Conservation (phyloP, 2,888 invertebrate genomes). For the Andrena marginata region DNA sequence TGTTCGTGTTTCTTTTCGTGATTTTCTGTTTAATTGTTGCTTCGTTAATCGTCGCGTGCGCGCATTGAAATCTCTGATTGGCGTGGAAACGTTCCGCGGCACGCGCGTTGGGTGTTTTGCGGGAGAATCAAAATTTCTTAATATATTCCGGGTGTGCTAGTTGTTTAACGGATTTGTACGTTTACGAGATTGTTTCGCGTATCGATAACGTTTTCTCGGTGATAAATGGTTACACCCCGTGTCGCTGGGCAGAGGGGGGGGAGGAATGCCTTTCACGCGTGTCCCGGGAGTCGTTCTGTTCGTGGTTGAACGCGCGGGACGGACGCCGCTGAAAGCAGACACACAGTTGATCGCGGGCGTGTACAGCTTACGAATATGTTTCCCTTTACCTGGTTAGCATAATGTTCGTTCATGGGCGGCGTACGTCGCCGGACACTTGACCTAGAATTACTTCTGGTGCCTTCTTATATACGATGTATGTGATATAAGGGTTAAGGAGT, state of each 20-base stretch:
- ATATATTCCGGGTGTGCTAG: slow-evolving; percentile 18
- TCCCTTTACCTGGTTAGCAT: slow-evolving; percentile 40
- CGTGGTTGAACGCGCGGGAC: slow-evolving; percentile 9
- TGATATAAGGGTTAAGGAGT: slow-evolving; percentile 76
- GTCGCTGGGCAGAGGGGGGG: background rate
- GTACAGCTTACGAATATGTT: slow-evolving; percentile 37
- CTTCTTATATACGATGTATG: slow-evolving; percentile 78
- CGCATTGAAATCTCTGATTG: background rate
- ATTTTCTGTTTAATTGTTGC: background rate
- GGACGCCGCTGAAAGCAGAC: slow-evolving; percentile 21
- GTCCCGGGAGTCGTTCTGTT: slow-evolving; percentile 17
- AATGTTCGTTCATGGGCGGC: slow-evolving; percentile 35
- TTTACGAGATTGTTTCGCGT: background rate
- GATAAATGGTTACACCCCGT: background rate
- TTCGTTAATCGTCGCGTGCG: background rate
- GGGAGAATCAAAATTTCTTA: slow-evolving; percentile 24
- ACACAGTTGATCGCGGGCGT: slow-evolving; percentile 20
- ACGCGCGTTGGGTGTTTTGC: background rate
- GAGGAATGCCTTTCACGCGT: background rate
- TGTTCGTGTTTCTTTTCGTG: background rate
- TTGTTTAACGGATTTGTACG: background rate
- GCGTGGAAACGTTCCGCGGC: background rate
- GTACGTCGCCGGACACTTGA: slow-evolving; percentile 49
- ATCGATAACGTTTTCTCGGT: background rate
- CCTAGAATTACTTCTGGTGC: slow-evolving; percentile 73